Evolutionary conservation across 2,113 vertebrate genomes (phyloP), one percentile per base, ranked within the genome.

Genomic region (Orycteropus afer): DNA sequence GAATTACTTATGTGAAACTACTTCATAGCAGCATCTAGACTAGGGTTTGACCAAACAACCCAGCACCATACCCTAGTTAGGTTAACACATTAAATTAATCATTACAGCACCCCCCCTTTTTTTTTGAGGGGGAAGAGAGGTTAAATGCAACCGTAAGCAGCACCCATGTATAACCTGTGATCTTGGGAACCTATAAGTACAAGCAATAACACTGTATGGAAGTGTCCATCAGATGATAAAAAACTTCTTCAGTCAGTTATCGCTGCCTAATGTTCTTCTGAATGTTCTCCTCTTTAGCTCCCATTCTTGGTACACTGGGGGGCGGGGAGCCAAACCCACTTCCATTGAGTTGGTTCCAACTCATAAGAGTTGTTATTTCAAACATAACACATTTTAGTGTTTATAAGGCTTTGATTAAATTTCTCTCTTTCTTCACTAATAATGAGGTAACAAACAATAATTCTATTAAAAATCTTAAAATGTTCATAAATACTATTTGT

Each of bases 391-490:
- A 37, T 69, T 74, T 71, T 69, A 59, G 34, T 65, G 4, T 83
- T 85, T 42, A 1, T 63, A 40, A 27, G 85, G 67, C 40, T 91
- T 89, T 73, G 69, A 83, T 87, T n/a, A 59, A 89, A 4, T 45
- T 93, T 87, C 47, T 80, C 45, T 51, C n/a, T 71, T 22, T 32
- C 17, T 53, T 20, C 15, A 42, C 14, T 45, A 9, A 57, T 90
- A 65, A 90, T 81, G n/a, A 85, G 79, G n/a, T 92, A 53, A 77
- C 17, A 49, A 80, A 23, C 47, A 93, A 0, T 13, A 79, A 40
- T 92, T 86, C 65, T 88, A 78, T 76, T 74, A 71, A 71, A 89
- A 89, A 86, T 13, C 76, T 95, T 63, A 71, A 91, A 82, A 67
- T 87, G 53, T 55, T 67, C 42, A 34, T n/a, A 61, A 13, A 37